Evolutionary conservation across 2,888 invertebrate species (phyloP), one percentile per base, ranked within the genome.

Genomic region (Chydorus sphaericus): DNA sequence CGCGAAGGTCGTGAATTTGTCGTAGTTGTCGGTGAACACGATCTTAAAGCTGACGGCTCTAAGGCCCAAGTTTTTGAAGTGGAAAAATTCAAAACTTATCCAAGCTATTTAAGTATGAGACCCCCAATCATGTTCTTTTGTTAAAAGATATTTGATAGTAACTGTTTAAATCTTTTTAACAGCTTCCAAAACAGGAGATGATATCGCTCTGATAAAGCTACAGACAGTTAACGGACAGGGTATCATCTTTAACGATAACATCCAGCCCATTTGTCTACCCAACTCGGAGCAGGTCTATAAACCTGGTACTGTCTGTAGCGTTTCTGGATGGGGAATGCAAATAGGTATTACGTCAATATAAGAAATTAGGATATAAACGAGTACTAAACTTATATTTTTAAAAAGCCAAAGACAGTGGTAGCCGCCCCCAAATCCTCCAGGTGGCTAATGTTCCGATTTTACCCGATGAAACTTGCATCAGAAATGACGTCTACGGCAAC

Each of bases 291-390:
- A 62, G 61, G 66, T 56, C 8, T 70, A 72, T 61, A 60, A 60
- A 6, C 59, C 73, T 1, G 81, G 69, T 56, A 73, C 76, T 4
- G 79, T 79, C 75, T 88, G 87, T 63, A 76, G 80, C 1, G 82
- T 87, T 14, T 83, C 83, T 4, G 88, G 88, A 8, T 88, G 87
- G 86, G 87, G 87, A 2, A 79, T 79, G 11, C 73, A 73, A 55
- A 72, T 73, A 61, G 70, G 77, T 66, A 66, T 67, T 62, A 65
- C n/a, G 63, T 67, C 71, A 26, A 18, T 39, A 39, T 6, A 11
- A 10, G 36, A 33, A 33, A 11, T 33, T 33, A 11, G 14, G 10
- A 33, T 33, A 33, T 10, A 11, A 33, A 10, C 36, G 10, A 14
- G 10, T 28, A 26, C 29, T 20, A 14, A n/a, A 8, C 4, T 28